Evolutionary conservation across 1,140 invertebrate genomes (phyloP).

Genomic region (Theocolax elegans): DNA sequence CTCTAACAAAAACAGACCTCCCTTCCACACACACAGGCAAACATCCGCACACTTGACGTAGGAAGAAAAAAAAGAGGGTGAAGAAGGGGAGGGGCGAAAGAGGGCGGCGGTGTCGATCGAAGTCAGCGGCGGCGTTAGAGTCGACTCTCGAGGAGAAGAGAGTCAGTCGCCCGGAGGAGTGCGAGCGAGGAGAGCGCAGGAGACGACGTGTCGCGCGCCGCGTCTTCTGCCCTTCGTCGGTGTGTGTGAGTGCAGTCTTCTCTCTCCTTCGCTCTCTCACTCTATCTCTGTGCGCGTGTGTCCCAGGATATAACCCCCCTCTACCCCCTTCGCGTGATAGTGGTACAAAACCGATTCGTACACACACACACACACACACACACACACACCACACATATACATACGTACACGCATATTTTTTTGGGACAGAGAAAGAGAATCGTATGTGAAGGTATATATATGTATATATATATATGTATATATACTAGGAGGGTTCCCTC

Average conservation of each 20-base stretch:
- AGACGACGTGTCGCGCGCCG: constrained; percentile 22
- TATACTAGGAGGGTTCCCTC: constrained; percentile 21
- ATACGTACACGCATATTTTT: background rate
- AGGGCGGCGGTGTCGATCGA: constrained; percentile 21
- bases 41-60: too few species aligned
- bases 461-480: background rate
- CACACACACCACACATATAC: background rate
- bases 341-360: background rate
- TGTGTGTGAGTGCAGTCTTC: background rate
- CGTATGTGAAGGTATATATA: background rate
- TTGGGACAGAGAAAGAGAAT: background rate
- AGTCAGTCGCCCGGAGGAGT: constrained; percentile 19
- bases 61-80: background rate
- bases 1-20: too few species aligned
- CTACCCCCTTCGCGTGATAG: too few species aligned
- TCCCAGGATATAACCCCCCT: too few species aligned
- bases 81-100: background rate
- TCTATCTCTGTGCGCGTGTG: too few species aligned
- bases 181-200: constrained; percentile 6
- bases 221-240: background rate
- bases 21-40: too few species aligned
- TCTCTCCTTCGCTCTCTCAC: background rate
- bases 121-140: constrained; percentile 4
- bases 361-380: background rate
- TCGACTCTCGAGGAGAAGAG: background rate